Base-by-base conservation (phyloP, 2,113 vertebrate species). In the Daphoenositta chrysoptera region DNA sequence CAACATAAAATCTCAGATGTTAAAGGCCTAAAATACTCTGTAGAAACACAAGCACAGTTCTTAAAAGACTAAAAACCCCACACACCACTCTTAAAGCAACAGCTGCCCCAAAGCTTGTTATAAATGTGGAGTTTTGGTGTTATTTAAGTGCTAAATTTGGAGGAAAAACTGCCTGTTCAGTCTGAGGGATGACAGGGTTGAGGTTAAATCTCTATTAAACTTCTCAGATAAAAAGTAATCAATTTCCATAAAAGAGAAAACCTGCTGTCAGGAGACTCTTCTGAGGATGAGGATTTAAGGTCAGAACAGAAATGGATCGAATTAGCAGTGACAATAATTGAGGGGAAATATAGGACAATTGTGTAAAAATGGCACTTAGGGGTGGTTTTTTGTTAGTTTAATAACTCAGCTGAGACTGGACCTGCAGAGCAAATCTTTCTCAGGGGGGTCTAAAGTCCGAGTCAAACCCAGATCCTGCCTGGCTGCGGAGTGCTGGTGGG, bases 41-140 rank as follows among this genome's bases (percentile, higher is more conserved):
- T 22, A 48, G 18, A 27, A 69, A 42, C 2, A 1, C 7, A 17
- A 13, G 21, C 33, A 45, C 7, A 23, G 50, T 10, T 47, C 33
- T 37, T 22, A 37, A 1, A 16, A 37, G 51, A 22, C 18, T n/a
- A n/a, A 77, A 45, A 72, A 6, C 20, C 15, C 11, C 20, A 7
- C n/a, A 7, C 10, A 3, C 21, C 7, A 2, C 39, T 33, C 33
- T 54, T 31, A 21, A 37, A 37, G 31, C 33, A 28, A 2, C 39
- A 57, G 40, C 35, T 69, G 30, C 7, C 50, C 45, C 53, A 66
- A 22, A 1, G 3, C 37, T 51, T 1, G 0, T 20, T 37, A n/a
- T 6, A 57, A 40, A 53, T 2, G 26, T 47, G 27, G 31, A 3
- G 7, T 37, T 79, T 56, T 26, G 11, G 24, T 61, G 35, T 42